Evolutionary conservation across 2,797 vertebrate genomes (phyloP), one percentile per base, ranked within the genome.

Genomic region (Anniella stebbinsi): DNA sequence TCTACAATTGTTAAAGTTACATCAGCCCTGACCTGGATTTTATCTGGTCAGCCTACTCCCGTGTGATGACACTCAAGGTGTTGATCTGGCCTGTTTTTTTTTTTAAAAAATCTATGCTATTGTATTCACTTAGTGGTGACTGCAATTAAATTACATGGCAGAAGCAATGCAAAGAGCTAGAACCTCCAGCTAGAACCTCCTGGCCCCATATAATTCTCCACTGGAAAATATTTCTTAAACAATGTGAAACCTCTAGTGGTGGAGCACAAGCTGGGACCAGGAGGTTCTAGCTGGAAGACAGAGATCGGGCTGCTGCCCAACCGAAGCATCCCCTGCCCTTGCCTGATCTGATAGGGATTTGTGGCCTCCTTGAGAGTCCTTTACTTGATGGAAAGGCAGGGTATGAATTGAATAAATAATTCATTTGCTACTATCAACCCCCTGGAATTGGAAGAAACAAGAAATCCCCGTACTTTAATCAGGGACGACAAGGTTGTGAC

Each of bases 221-320:
- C 80, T 92, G 45, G 89, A 91, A 94, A 94, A 93, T 93, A 93
- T 92, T 93, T 77, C 23, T 63, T 15, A 91, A 93, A 86, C 87
- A 51, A 63, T 48, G 10, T 23, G 18, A 21, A 70, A 84, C 4
- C 2, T 69, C 33, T 84, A 51, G 30, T 21, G 23, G 36, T 83
- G 12, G 41, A 51, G 51, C 10, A n/a, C 66, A 84, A 70, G 66
- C 11, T 51, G 45, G 8, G 28, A 84, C 66, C 28, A 33, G 63
- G 10, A 84, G 18, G 41, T 30, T 45, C 2, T 51, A 15, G 78
- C n/a, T 57, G 51, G 78, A 54, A 80, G 15, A 15, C 30, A 33
- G n/a, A 21, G 36, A 21, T 33, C 41, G 0, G 57, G 80, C 21
- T 63, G 80, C 11, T 13, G 18, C 57, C 38, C 54, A 81, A 38